Percentiles rank a stretch among this genome's conserved stretches.
Evolutionary conservation across 2,888 invertebrate genomes (phyloP).

Genomic region (Cataglyphis rosenhaueri): DNA sequence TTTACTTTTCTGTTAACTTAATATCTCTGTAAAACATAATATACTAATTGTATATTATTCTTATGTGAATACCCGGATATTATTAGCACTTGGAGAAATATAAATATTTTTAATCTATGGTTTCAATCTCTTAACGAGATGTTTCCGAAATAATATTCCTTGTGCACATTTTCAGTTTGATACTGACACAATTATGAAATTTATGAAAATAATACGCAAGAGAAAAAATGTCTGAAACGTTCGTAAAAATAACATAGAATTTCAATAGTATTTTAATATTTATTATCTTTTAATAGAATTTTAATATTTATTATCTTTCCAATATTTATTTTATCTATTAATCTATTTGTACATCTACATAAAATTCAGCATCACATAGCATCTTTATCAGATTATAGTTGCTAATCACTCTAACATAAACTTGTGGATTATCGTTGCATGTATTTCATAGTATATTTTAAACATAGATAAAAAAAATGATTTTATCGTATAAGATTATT

Average conservation of each 20-base stretch:
- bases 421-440: not conserved
- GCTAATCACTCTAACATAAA: not conserved
- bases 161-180: not conserved
- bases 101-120: not conserved
- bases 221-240: not conserved
- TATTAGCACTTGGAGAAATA: not conserved
- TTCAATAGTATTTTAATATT: no score
- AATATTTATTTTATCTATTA: not conserved
- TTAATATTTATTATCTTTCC: not conserved
- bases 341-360: not conserved
- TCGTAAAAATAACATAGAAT: no score
- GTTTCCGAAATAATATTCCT: not conserved
- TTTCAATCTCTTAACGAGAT: not conserved
- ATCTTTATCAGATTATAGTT: not conserved
- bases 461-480: not conserved
- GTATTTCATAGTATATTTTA: not conserved
- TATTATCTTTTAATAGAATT: not conserved
- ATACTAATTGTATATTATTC: not conserved
- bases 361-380: not conserved
- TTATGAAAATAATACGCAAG: not conserved
- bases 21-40: not conserved
- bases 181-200: not conserved
- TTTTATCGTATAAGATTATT: not conserved
- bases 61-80: not conserved
- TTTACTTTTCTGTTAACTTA: constrained; percentile 6